Evolutionary conservation across 1,140 invertebrate species (phyloP), one percentile per base, ranked within the genome.

Genomic region (Diabrotica virgifera): DNA sequence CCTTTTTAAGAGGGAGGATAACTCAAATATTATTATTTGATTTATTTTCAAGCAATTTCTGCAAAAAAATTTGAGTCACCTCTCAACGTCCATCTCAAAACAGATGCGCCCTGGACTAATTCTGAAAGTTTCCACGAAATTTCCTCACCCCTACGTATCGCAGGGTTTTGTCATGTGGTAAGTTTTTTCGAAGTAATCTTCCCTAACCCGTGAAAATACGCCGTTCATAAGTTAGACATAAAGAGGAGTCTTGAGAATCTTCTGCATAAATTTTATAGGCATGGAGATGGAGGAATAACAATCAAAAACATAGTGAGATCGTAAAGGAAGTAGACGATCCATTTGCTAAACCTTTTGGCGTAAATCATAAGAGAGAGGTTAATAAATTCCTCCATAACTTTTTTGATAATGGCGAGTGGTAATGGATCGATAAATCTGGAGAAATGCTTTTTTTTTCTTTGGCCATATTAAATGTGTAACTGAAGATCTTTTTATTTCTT

Each of bases 281-380:
- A 8, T 46, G 40, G n/a, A 46, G 40, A 46, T 46, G 40, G 40
- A n/a, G 40, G n/a, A 46, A 46, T 46, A 46, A 46, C 40, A 46
- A 46, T 46, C 40, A 46, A 46, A 46, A 46, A 46, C 40, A 46
- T 46, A 10, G 40, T 46, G 40, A 46, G 40, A 46, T 46, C 40
- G 40, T 46, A 46, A 46, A 46, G 40, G 40, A 46, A 46, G 40
- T 46, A n/a, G n/a, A 46, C 8, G 40, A 46, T 46, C 40, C 40
- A 46, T 46, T 46, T 46, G 6, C 8, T 24, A 46, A 46, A 46
- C 8, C 40, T 46, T 46, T 46, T 46, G 40, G n/a, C n/a, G 40
- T 46, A 46, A 46, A 46, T 46, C 40, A 10, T 46, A 46, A 46
- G 40, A 46, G n/a, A 46, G 40, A 46, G 40, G 40, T 46, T 46